Evolutionary conservation across 2,797 vertebrate species (phyloP), one percentile per base, ranked within the genome.

Genomic region (Neosilurus hyrtlii): DNA sequence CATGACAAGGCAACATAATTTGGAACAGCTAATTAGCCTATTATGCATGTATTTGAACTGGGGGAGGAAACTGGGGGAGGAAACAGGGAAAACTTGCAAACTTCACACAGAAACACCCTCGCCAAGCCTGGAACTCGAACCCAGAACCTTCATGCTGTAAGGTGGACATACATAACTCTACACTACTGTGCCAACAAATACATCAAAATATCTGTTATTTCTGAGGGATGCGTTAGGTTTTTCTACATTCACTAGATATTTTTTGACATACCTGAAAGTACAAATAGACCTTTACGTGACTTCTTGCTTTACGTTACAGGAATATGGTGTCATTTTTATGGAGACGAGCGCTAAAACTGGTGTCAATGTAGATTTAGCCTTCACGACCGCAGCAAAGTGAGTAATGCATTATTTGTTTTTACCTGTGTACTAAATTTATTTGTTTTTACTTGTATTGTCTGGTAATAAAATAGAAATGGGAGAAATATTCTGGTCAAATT

Each of bases 341-440:
- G 98, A 99, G 94, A 98, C 97, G 0, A 99, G 98, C 0, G 98
- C 98, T 15, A 99, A 99, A 93, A 99, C 96, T 0, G 98, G 97
- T 85, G 93, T 97, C 91, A 99, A 99, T 0, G 97, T 99, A 89
- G 98, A 99, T 88, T 89, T 99, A 90, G 96, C 98, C 68, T 99
- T 99, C 87, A 93, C 95, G 74, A 97, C 97, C 61, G 93, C 98
- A 71, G 98, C 96, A 90, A 98, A 95, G 98, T 99, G 89, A 96
- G 97, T 93, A 43, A 12, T 24, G 43, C 16, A 15, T 5, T 12
- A 43, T 30, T 51, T 52, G 14, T 43, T 57, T 24, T 49, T 51
- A 3, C 1, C 30, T 65, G 15, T 63, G 14, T 7, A 52, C 68
- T 43, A 18, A 63, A n/a, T n/a, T 4, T 11, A n/a, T 26, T 49